A percentile compares a stretch with the other conserved stretches of the same genome.
These are phyloP conservation scores for Tachystola acroxantha DNA, from an alignment of 2,888 invertebrate species.

Conservation along the genomic window DNA sequence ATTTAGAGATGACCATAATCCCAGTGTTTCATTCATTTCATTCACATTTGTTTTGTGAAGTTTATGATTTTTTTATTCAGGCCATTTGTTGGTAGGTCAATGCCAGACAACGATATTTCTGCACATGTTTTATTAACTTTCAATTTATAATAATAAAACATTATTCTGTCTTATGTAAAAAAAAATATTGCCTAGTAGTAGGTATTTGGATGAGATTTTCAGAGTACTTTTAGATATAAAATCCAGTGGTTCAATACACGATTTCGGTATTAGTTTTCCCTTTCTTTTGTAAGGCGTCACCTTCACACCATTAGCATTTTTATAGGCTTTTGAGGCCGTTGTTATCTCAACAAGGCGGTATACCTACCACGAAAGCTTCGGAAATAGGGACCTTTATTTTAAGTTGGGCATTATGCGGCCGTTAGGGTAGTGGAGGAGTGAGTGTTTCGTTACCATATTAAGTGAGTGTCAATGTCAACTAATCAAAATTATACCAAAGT, in stretches of 20 bases:
- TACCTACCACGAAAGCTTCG: constrained; percentile 22
- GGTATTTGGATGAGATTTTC: too few relatives aligned
- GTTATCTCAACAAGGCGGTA: constrained; percentile 39
- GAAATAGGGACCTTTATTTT: constrained; percentile 35
- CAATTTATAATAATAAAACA: too few relatives aligned
- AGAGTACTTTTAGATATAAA: constrained; percentile 6
- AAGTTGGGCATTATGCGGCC: constrained; percentile 30
- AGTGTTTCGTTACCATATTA: constrained; percentile 2
- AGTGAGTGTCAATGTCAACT: constrained; percentile 1
- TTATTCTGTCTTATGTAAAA: too few relatives aligned
- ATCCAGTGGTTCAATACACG: constrained; percentile 3
- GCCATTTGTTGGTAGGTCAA: too few relatives aligned
- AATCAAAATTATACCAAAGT: too few relatives aligned
- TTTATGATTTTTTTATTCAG: too few relatives aligned
- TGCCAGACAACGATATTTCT: too few relatives aligned
- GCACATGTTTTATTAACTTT: too few relatives aligned
- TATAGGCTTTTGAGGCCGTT: constrained; percentile 44
- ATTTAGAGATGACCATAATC: too few relatives aligned
- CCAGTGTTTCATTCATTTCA: too few relatives aligned
- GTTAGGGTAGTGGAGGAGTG: constrained; percentile 1
- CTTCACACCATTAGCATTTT: constrained; percentile 57
- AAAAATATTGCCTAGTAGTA: too few relatives aligned
- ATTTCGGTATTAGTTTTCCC: constrained; percentile 17
- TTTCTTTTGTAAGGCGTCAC: constrained; percentile 42
- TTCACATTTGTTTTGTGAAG: too few relatives aligned